Evolutionary conservation across 2,797 vertebrate species (phyloP).

Genomic region (Enteromius argenteus): DNA sequence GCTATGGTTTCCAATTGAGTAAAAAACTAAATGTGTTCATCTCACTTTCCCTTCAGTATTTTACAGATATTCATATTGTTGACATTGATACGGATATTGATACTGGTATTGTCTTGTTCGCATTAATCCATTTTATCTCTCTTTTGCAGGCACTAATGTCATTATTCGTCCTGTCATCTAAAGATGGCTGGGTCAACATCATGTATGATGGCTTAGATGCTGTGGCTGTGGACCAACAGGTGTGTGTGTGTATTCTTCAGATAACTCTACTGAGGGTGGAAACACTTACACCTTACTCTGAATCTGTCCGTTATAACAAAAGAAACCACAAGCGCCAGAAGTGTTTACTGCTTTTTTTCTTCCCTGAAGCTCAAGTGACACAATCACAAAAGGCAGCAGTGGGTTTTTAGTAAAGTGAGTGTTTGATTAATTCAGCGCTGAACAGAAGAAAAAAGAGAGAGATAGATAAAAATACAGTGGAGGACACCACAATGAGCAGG

Average conservation of each 20-base stretch:
- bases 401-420: slow-evolving; percentile 23
- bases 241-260: slow-evolving; percentile 63
- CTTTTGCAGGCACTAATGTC: slow-evolving; percentile 90
- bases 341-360: slow-evolving; percentile 14
- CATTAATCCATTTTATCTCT: slow-evolving; percentile 17
- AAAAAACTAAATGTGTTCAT: not conserved
- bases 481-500: slow-evolving; percentile 47
- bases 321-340: slow-evolving; percentile 5
- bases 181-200: slow-evolving; percentile 97
- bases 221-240: slow-evolving; percentile 92
- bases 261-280: slow-evolving; percentile 5
- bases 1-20: not conserved
- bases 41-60: slow-evolving; percentile 60
- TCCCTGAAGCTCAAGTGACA: slow-evolving; percentile 25
- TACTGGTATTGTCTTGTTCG: not conserved
- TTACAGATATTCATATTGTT: not conserved
- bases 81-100: not conserved
- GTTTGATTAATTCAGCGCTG: slow-evolving; percentile 39
- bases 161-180: slow-evolving; percentile 94
- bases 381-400: slow-evolving; percentile 19
- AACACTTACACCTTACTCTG: slow-evolving; percentile 9
- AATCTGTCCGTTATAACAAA: slow-evolving; percentile 8
- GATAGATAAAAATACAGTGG: slow-evolving; percentile 31
- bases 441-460: slow-evolving; percentile 14
- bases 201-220: slow-evolving; percentile 96